These are phyloP conservation scores for Sebastes minor DNA, from an alignment of 2,797 vertebrate species.

Conservation along the genomic window DNA sequence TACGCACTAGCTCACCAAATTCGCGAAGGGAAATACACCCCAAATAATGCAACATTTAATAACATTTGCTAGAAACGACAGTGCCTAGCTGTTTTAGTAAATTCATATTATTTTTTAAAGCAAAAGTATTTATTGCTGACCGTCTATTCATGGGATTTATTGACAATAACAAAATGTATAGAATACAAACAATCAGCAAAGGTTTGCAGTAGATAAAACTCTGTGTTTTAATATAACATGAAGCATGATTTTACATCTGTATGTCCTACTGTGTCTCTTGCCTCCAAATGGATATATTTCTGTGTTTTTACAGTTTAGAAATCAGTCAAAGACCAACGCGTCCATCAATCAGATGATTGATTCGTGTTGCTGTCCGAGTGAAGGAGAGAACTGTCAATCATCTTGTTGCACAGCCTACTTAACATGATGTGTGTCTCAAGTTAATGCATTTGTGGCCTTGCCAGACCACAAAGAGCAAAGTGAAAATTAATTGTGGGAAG, in stretches of 20 bases:
- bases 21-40: background rate
- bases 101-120: background rate
- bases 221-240: background rate
- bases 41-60: background rate
- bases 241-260: background rate
- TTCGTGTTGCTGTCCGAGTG: background rate
- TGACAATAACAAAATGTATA: background rate
- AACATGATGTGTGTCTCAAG: background rate
- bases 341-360: background rate
- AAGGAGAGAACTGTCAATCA: slow-evolving; percentile 18
- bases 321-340: background rate
- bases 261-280: background rate
- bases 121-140: too few species aligned
- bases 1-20: background rate
- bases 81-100: background rate
- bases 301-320: background rate
- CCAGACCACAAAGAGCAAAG: slow-evolving; percentile 20
- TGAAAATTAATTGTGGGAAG: slow-evolving; percentile 19
- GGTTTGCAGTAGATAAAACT: background rate
- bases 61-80: background rate
- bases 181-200: background rate
- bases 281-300: background rate
- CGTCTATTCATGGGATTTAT: background rate
- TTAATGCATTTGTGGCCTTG: background rate
- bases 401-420: background rate